Conservation (phyloP, 2,113 vertebrate genomes). For the Toxostoma redivivum region DNA sequence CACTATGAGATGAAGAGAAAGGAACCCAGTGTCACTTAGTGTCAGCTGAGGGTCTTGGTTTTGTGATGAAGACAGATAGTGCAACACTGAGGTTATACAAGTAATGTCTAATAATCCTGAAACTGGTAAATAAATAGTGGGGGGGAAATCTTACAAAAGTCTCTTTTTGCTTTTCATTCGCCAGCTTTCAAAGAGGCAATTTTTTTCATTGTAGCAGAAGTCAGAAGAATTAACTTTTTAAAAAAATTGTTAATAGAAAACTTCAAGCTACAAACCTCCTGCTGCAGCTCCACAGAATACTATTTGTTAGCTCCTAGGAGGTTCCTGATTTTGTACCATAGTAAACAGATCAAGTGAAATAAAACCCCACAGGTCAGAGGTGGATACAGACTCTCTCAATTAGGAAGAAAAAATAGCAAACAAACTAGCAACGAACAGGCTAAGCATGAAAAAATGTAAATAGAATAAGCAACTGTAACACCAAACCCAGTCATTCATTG, state of each 20-base stretch:
- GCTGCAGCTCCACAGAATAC: not conserved
- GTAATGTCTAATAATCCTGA: not conserved
- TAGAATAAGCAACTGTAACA: not conserved
- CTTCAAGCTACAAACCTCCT: not conserved
- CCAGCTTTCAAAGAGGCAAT: not conserved
- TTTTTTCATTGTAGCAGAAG: not conserved
- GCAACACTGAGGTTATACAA: not conserved
- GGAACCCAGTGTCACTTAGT: not conserved
- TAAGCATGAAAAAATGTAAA: not conserved
- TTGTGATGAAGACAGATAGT: not conserved
- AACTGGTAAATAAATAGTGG: not conserved
- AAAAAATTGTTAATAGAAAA: not conserved
- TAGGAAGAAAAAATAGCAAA: constrained; percentile 26
- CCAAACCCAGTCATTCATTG: constrained; percentile 5
- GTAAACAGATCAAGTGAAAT: not conserved
- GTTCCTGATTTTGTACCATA: not conserved
- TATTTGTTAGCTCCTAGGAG: not conserved
- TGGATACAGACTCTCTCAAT: not conserved
- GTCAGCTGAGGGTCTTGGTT: not conserved
- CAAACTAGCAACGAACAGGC: constrained; percentile 4
- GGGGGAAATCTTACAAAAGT: not conserved
- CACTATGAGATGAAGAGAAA: not conserved
- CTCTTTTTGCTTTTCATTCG: not conserved
- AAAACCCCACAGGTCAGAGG: not conserved
- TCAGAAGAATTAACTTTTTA: not conserved